phyloP scores from a whole-genome alignment of 64 coral and sea anemone species.

The Stichodactyla mertensii region DNA sequence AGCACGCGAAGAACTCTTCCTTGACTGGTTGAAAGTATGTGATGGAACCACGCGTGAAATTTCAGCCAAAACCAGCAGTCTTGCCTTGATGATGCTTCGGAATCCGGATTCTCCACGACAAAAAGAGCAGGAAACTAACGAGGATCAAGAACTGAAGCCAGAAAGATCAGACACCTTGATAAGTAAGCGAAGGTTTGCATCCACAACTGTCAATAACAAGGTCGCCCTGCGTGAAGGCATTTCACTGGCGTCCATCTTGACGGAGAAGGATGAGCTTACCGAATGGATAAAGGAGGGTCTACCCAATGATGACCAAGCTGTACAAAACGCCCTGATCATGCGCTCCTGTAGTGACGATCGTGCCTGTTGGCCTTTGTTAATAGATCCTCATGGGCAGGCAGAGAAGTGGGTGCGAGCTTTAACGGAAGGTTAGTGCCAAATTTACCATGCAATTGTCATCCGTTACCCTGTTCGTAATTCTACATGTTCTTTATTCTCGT shows the following conservation, averaged over 20 bases:
- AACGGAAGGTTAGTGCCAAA: constrained; percentile 41
- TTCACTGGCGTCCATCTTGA: constrained; percentile 54
- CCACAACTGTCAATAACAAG: background rate
- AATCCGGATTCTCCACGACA: background rate
- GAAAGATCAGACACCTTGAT: background rate
- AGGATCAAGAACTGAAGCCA: background rate
- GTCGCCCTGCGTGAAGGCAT: constrained; percentile 58
- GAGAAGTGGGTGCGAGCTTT: constrained; percentile 80
- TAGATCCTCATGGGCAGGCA: constrained; percentile 80
- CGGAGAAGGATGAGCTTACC: constrained; percentile 64
- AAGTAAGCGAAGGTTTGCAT: no score
- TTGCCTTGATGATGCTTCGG: constrained; percentile 46
- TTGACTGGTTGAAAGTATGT: constrained; percentile 85
- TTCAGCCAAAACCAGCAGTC: constrained; percentile 19
- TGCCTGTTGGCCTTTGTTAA: constrained; percentile 72
- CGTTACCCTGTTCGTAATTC: no score
- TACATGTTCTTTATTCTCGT: no score
- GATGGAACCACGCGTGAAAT: constrained; percentile 46
- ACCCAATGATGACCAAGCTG: constrained; percentile 52
- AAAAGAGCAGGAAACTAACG: background rate
- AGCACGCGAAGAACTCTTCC: constrained; percentile 66
- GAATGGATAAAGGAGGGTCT: constrained; percentile 70
- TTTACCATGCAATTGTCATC: background rate
- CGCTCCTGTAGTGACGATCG: constrained; percentile 58
- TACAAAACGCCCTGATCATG: constrained; percentile 86